Evolutionary conservation across 1,140 invertebrate genomes (phyloP).

Genomic region (Leucophenga varia): DNA sequence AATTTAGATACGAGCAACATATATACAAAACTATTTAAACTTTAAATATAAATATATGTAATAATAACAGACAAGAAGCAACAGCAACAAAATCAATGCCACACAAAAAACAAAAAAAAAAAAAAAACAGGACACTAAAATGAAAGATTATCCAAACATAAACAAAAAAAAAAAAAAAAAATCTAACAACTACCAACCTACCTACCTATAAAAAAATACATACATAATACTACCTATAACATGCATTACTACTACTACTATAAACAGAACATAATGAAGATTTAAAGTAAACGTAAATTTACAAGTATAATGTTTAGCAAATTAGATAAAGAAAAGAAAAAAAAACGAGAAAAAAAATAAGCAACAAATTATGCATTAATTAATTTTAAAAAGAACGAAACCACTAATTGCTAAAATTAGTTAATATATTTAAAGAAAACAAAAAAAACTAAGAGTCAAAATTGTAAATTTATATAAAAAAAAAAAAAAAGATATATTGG

Average conservation of each 20-base stretch:
- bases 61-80: conserved; percentile 15
- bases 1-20: conserved; percentile 17
- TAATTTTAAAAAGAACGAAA: conserved; percentile 28
- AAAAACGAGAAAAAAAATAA: conserved; percentile 15
- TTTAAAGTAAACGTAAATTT: conserved; percentile 29
- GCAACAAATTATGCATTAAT: conserved; percentile 45
- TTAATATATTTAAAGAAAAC: no score
- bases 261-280: conserved; percentile 40
- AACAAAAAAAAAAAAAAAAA: no score
- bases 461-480: conserved; percentile 51
- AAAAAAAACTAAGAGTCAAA: no score
- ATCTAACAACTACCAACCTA: no score
- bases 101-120: conserved; percentile 9
- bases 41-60: no score
- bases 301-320: conserved; percentile 49
- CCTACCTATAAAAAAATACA: no score
- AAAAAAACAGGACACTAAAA: conserved; percentile 6
- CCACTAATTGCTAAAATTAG: conserved; percentile 49
- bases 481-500: no score
- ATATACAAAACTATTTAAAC: conserved; percentile 34
- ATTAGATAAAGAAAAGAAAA: conserved; percentile 46
- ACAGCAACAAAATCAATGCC: conserved; percentile 28
- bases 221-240: conserved; percentile 8
- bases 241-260: conserved; percentile 21
- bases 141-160: no score